phyloP scores from a whole-genome alignment of 2,113 vertebrate genomes.

The Pteropus alecto region DNA sequence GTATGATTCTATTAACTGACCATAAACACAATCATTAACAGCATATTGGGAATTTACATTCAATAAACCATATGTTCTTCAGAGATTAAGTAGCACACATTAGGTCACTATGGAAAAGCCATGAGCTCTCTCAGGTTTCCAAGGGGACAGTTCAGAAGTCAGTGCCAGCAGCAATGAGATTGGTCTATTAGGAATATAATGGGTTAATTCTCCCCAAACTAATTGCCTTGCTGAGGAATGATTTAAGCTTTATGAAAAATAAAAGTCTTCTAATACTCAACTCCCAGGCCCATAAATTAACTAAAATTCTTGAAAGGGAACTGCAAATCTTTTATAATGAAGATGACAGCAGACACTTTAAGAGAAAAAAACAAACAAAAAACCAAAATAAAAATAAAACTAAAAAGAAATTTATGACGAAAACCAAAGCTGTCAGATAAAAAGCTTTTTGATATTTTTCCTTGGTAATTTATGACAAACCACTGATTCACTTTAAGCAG shows the following conservation, averaged over 20 bases:
- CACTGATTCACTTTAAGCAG: not conserved
- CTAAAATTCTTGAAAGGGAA: not conserved
- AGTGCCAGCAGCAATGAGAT: not conserved
- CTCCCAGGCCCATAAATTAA: not conserved
- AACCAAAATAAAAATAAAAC: not conserved
- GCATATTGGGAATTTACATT: not conserved
- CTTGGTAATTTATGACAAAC: not conserved
- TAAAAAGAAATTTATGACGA: not conserved
- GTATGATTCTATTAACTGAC: not conserved
- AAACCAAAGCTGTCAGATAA: not conserved
- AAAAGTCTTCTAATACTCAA: slow-evolving; percentile 22
- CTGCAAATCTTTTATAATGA: slow-evolving; percentile 18
- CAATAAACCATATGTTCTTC: not conserved
- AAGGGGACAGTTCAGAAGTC: not conserved
- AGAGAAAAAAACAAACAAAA: not conserved
- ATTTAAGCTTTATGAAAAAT: slow-evolving; percentile 18
- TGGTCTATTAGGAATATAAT: not conserved
- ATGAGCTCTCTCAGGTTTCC: not conserved
- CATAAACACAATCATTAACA: not conserved
- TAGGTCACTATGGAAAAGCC: not conserved
- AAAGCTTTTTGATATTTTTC: not conserved
- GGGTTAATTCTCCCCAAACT: not conserved
- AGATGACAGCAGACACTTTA: not conserved
- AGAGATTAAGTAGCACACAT: not conserved
- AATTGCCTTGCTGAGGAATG: not conserved